These are phyloP conservation scores for Leptopterna dolabrata DNA, from an alignment of 2,888 invertebrate species.

Conservation along the genomic window DNA sequence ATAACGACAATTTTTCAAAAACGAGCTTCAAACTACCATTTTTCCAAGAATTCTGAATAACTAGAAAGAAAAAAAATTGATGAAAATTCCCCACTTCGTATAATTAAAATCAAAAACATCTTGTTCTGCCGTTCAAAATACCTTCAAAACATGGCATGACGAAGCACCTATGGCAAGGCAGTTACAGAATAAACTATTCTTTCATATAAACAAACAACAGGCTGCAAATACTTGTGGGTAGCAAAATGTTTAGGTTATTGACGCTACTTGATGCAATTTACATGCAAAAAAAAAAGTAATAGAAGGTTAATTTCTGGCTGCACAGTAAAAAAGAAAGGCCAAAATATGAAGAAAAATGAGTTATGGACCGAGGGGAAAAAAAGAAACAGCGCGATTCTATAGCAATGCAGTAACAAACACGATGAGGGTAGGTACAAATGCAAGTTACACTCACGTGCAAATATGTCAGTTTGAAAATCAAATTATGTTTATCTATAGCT, in stretches of 20 bases:
- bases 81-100: too few relatives aligned
- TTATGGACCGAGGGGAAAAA: background rate
- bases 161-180: background rate
- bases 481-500: background rate
- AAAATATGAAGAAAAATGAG: background rate
- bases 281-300: background rate
- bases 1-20: too few relatives aligned
- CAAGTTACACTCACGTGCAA: conserved; percentile 32
- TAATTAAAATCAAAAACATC: too few relatives aligned
- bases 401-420: conserved; percentile 20
- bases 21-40: too few relatives aligned
- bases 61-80: too few relatives aligned
- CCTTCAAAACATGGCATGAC: background rate
- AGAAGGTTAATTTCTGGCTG: conserved; percentile 18
- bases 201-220: background rate
- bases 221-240: background rate
- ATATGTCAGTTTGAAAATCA: background rate
- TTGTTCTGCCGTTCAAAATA: too few relatives aligned
- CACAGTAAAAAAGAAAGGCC: background rate
- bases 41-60: too few relatives aligned
- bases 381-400: background rate
- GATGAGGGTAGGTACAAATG: conserved; percentile 30
- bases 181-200: background rate
- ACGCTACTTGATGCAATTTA: background rate
- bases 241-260: background rate